Base-by-base conservation (phyloP, 2,888 invertebrate genomes). In the Epirrhoe alternata region DNA sequence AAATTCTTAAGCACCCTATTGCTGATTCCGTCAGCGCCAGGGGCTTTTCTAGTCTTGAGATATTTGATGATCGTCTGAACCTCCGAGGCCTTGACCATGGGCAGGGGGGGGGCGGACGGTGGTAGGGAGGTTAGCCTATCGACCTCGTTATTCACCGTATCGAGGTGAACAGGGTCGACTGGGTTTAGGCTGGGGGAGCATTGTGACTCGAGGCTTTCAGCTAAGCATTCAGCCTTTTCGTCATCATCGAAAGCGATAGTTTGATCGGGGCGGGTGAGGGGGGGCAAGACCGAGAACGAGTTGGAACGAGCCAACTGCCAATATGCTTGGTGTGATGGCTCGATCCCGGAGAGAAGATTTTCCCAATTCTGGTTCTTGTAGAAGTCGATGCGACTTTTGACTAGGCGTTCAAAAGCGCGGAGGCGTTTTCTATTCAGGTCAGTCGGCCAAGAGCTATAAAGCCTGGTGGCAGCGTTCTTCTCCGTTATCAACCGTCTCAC, bases 11-110 rank as follows among this genome's bases (percentile, higher is more conserved):
- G 8, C 6, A 55, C n/a, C 35, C 51, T 62, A 33, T 66, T 69
- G 0, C 62, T 24, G 33, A 71, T 69, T 0, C 42, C 51, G 12
- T 72, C 65, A 0, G 61, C 38, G 7, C 71, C 71, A 8, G 69
- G 68, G 35, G 35, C 35, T 5, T 35, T 35, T 10, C 10, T 1
- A 1, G 35, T 6, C 8, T 35, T 6, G 5, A 8, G 35, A 35
- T 35, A 1, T 10, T 35, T 35, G 35, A 35, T 35, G 10, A 35
- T 35, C 24, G 24, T 24, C 24, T 24, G 24, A 24, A 24, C 24
- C 24, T 24, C 24, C 24, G 24, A 24, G 24, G 24, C 24, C 24
- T 24, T 24, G 24, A 24, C 24, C 3, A 24, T 1, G 24, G 24
- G 24, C 24, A 24, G 24, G 24, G 24, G 24, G 24, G 24, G 24